Evolutionary conservation across 2,797 vertebrate species (phyloP).

Genomic region (Oceanodroma leucorhoa): DNA sequence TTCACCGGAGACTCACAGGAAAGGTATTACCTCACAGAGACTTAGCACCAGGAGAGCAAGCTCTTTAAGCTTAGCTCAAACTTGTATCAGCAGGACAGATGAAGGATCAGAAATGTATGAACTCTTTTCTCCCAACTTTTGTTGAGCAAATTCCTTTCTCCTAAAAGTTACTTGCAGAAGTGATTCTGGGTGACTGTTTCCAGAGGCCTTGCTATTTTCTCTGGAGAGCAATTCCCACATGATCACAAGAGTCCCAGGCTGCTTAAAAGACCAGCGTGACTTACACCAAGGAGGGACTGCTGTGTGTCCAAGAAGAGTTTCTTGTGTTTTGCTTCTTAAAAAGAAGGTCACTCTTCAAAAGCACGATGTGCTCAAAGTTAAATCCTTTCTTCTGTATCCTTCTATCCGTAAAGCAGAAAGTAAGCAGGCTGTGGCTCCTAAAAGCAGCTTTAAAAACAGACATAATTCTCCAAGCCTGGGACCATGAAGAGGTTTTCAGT

Average conservation of each 20-base stretch:
- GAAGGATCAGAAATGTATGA: not conserved
- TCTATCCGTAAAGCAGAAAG: not conserved
- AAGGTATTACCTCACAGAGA: not conserved
- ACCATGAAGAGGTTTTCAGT: not conserved
- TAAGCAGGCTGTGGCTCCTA: not conserved
- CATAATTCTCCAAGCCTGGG: not conserved
- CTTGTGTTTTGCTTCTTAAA: not conserved
- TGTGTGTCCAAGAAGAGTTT: not conserved
- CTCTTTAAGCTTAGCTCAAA: not conserved
- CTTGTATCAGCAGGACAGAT: not conserved
- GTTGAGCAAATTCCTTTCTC: not conserved
- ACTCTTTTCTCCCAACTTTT: not conserved
- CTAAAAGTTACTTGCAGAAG: not conserved
- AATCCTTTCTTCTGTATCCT: not conserved
- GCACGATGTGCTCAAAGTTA: accelerated
- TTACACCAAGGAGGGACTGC: not conserved
- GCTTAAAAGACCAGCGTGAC: not conserved
- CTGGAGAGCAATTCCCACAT: not conserved
- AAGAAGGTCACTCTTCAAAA: not conserved
- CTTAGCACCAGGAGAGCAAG: not conserved
- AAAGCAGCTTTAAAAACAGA: not conserved
- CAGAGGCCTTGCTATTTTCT: not conserved
- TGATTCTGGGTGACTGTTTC: not conserved
- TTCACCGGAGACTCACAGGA: not conserved
- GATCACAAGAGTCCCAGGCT: not conserved